Base-by-base conservation (phyloP, 2,113 vertebrate species). In the Oxyura jamaicensis region DNA sequence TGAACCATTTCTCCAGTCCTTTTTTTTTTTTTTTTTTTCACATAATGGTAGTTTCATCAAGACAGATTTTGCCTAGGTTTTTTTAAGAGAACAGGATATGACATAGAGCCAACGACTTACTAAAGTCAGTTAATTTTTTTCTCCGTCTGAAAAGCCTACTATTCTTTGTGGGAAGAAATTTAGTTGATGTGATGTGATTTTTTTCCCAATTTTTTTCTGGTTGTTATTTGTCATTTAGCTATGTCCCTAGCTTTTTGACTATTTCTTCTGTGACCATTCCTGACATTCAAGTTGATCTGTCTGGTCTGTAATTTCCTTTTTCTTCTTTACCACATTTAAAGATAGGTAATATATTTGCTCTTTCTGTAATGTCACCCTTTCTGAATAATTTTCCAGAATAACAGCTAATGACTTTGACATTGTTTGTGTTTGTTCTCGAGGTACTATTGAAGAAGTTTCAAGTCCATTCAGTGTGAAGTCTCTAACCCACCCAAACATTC, bases 281-380 rank as follows among this genome's bases (percentile, higher is more conserved):
- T 83, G 59, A 66, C 41, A 69, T 74, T 52, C 83, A 91, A 80
- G 41, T 55, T 86, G 68, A 88, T 26, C 8, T 93, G 86, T 86
- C 63, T 86, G 68, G 59, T 88, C 85, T 93, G 23, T 66, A 96
- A 95, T 95, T 94, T 89, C n/a, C 53, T 85, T 53, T 75, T 60
- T 52, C n/a, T 77, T 67, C 72, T 72, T 48, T 48, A 13, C 16
- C 46, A 0, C 8, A 0, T 62, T 66, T 81, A 80, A 77, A 83
- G 83, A 77, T 72, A 75, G 68, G 68, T 71, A 93, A 68, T 84
- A 91, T 4, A 15, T 91, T 94, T 93, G 86, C 63, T 79, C 75
- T 88, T 93, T 94, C 22, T 88, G 25, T 36, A 81, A 90, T 77
- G 55, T 26, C 72, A 81, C 74, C 0, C 1, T 88, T 90, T 88